Evolutionary conservation across 2,797 vertebrate genomes (phyloP).

Genomic region (Myiotriccus ornatus): DNA sequence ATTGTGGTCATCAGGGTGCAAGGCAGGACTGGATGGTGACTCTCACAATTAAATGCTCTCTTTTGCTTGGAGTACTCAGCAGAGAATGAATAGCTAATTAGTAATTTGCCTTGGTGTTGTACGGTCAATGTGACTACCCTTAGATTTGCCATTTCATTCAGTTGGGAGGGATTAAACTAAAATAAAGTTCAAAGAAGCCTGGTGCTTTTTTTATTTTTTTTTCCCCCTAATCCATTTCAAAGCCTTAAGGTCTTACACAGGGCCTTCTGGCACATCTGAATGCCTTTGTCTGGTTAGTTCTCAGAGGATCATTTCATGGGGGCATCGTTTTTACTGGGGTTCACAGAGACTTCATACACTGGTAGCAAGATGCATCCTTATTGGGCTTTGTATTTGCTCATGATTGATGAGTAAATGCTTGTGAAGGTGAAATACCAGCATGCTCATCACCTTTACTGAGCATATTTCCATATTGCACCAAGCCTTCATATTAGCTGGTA

Average conservation of each 20-base stretch:
- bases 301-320: not conserved
- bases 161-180: not conserved
- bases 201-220: not conserved
- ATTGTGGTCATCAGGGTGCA: not conserved
- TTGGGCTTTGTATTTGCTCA: not conserved
- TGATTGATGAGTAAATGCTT: not conserved
- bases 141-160: not conserved
- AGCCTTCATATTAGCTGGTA: conserved; percentile 38
- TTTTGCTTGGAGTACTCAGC: not conserved
- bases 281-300: not conserved
- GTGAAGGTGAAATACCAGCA: not conserved
- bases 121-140: not conserved
- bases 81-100: conserved; percentile 34
- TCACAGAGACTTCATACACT: not conserved
- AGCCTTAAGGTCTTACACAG: not conserved
- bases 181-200: not conserved
- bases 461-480: conserved; percentile 30
- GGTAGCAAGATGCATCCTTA: not conserved
- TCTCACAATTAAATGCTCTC: conserved; percentile 29
- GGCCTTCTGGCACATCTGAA: conserved; percentile 1
- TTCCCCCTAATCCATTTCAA: not conserved
- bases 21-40: not conserved
- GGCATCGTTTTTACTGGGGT: not conserved
- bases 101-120: conserved; percentile 19
- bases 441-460: not conserved